Conservation (phyloP, 2,113 vertebrate species). For the Myodes glareolus region DNA sequence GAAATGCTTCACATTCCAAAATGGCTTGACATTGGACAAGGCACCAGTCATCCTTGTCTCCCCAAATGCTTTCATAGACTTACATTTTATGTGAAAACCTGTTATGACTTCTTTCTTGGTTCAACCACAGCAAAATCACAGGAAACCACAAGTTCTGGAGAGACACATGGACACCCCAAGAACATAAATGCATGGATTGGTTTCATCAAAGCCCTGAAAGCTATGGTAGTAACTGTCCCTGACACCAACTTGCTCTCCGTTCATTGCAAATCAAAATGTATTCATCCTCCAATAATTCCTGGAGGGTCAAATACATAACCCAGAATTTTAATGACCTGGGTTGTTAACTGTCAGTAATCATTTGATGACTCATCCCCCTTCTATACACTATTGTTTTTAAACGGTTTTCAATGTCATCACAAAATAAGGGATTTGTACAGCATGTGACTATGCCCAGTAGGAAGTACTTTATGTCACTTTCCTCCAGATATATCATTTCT, state of each 20-base stretch:
- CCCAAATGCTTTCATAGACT: not conserved
- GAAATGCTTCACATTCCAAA: not conserved
- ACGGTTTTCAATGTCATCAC: not conserved
- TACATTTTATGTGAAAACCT: not conserved
- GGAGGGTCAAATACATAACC: not conserved
- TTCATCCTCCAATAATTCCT: not conserved
- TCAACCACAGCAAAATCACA: not conserved
- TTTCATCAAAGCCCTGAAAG: not conserved
- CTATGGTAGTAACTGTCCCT: not conserved
- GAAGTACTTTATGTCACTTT: not conserved
- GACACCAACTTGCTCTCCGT: not conserved
- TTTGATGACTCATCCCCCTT: not conserved
- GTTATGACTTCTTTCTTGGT: not conserved
- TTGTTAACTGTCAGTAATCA: not conserved
- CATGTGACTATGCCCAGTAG: not conserved
- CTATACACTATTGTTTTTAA: not conserved
- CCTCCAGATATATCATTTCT: not conserved
- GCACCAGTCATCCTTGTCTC: not conserved
- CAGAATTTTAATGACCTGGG: not conserved
- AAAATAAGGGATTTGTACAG: not conserved
- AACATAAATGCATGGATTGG: not conserved
- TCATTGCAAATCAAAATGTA: not conserved
- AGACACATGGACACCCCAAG: not conserved
- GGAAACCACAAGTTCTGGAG: not conserved
- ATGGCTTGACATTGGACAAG: not conserved